Conservation (phyloP, 2,113 vertebrate genomes). For the Rhabdornis inornatus region DNA sequence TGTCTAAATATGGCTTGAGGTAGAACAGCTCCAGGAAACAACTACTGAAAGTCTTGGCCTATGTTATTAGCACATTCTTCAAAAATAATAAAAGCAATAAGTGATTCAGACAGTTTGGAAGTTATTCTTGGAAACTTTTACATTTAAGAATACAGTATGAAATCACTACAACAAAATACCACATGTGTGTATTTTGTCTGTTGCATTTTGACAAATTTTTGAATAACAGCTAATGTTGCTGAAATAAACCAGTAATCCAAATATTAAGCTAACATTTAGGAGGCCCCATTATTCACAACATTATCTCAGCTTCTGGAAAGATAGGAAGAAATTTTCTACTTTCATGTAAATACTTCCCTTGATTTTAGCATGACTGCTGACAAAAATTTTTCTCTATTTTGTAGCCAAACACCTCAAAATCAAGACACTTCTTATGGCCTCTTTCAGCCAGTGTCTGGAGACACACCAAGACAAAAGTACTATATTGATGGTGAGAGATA, state of each 20-base stretch:
- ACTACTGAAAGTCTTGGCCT: constrained; percentile 21
- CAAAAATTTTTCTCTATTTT: not conserved
- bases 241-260: constrained; percentile 2
- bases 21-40: not conserved
- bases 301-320: not conserved
- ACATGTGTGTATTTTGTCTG: not conserved
- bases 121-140: constrained; percentile 8
- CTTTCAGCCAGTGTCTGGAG: not conserved
- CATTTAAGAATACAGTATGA: not conserved
- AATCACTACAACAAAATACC: not conserved
- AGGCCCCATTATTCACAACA: not conserved
- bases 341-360: not conserved
- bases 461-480: not conserved
- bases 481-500: not conserved
- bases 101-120: constrained; percentile 34
- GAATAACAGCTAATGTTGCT: not conserved
- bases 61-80: not conserved
- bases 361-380: not conserved
- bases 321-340: not conserved
- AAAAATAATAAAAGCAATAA: constrained; percentile 42
- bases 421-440: not conserved
- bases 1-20: not conserved
- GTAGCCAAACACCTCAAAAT: not conserved
- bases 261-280: not conserved
- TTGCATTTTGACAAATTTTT: not conserved